A percentile compares a stretch with the other conserved stretches of the same genome.
Evolutionary conservation across 2,888 invertebrate species (phyloP).

Genomic region (Cordilura impudica): DNA sequence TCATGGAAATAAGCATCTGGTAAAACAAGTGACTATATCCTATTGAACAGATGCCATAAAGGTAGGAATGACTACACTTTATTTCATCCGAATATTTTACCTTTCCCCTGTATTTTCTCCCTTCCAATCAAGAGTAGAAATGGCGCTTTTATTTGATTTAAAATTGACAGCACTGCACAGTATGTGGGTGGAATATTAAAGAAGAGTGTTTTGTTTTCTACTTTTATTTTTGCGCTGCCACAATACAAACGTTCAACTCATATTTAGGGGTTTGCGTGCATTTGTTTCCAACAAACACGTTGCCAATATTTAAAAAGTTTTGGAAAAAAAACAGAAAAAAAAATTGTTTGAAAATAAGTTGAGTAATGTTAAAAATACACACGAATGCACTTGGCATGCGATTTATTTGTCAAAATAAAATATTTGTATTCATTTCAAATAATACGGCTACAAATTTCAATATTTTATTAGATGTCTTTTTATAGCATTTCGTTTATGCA

Average conservation of each 20-base stretch:
- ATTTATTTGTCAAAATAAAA: slow-evolving; percentile 54
- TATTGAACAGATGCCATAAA: too few species aligned
- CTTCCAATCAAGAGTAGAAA: too few species aligned
- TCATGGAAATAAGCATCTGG: too few species aligned
- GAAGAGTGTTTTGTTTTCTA: slow-evolving; percentile 8
- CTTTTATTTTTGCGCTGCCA: slow-evolving; percentile 7
- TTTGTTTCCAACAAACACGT: slow-evolving; percentile 41
- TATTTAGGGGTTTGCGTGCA: slow-evolving; percentile 58
- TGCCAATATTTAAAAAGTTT: slow-evolving; percentile 9
- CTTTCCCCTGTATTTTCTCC: too few species aligned
- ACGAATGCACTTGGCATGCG: slow-evolving; percentile 59
- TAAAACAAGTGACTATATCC: too few species aligned
- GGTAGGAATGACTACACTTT: too few species aligned
- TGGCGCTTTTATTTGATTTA: too few species aligned
- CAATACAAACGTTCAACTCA: slow-evolving; percentile 19
- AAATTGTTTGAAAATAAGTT: slow-evolving; percentile 4
- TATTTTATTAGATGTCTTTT: not conserved
- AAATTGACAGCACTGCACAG: not conserved
- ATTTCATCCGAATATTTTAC: too few species aligned
- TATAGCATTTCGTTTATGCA: not conserved
- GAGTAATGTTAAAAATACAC: slow-evolving; percentile 51
- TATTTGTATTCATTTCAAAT: not conserved
- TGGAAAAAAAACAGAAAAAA: not conserved
- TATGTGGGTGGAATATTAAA: slow-evolving; percentile 35
- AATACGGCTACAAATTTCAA: not conserved